These are phyloP conservation scores for Onychomys arenicola DNA, from an alignment of 2,797 vertebrate genomes.

Conservation along the genomic window DNA sequence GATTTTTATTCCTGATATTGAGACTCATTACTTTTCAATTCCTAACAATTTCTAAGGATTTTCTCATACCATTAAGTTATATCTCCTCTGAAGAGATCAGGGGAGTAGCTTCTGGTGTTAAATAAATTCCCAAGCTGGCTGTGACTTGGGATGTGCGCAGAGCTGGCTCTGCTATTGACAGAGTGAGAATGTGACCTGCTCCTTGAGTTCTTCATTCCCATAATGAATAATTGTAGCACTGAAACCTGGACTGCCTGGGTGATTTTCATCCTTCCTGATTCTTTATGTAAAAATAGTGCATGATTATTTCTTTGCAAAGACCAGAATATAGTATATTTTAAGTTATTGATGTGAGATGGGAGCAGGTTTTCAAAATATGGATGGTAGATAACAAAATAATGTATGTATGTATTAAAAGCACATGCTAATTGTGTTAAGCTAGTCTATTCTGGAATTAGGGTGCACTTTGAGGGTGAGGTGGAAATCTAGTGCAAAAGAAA, in stretches of 20 bases:
- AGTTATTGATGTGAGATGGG: neutral
- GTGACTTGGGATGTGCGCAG: neutral
- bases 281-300: neutral
- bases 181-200: neutral
- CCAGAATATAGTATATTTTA: neutral
- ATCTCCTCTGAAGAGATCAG: neutral
- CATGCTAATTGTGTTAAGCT: neutral
- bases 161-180: neutral
- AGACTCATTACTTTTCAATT: neutral
- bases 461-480: neutral
- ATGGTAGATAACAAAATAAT: neutral
- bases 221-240: neutral
- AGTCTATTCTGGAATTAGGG: neutral
- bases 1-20: neutral
- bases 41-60: neutral
- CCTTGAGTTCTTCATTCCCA: neutral
- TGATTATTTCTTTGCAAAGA: neutral
- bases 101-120: neutral
- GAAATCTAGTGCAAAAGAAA: neutral
- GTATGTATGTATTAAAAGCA: neutral
- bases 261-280: neutral
- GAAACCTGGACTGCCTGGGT: neutral
- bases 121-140: neutral
- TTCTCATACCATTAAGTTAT: neutral
- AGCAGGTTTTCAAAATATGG: constrained; percentile 9